Conservation (phyloP, 2,797 vertebrate genomes). For the Characodon lateralis region DNA sequence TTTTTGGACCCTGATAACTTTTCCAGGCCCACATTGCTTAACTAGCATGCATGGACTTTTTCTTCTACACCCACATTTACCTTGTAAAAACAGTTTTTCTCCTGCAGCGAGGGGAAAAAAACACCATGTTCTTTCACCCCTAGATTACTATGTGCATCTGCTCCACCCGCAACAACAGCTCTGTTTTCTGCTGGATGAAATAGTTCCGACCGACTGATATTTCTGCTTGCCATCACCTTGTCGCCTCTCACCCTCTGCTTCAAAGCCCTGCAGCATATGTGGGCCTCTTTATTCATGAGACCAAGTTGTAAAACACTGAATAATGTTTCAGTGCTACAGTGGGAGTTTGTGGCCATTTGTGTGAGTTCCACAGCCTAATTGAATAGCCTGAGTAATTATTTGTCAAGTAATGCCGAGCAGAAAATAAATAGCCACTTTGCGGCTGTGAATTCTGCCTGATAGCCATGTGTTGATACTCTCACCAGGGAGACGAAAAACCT, state of each 20-base stretch:
- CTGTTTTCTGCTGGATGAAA: conserved; percentile 68
- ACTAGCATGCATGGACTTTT: conserved; percentile 60
- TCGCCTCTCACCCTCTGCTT: conserved; percentile 50
- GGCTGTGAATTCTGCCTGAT: conserved; percentile 77
- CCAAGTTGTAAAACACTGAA: conserved; percentile 55
- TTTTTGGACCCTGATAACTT: conserved; percentile 12
- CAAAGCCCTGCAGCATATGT: conserved; percentile 49
- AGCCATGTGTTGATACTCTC: conserved; percentile 80
- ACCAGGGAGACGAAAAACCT: conserved; percentile 74
- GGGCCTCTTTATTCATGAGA: conserved; percentile 60
- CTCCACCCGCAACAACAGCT: conserved; percentile 63
- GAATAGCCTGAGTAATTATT: conserved; percentile 81
- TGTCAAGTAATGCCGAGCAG: conserved; percentile 76
- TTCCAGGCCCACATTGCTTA: conserved; percentile 66
- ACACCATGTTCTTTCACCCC: conserved; percentile 73
- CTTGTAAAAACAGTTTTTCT: conserved; percentile 75
- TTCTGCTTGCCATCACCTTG: conserved; percentile 66
- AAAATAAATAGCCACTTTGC: conserved; percentile 81
- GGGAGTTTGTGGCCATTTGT: conserved; percentile 61
- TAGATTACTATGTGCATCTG: conserved; percentile 70
- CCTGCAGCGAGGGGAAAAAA: conserved; percentile 62
- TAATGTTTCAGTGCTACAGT: conserved; percentile 55
- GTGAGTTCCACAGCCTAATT: conserved; percentile 69
- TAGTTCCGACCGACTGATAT: conserved; percentile 68
- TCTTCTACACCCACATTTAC: conserved; percentile 72